A percentile compares a stretch with the other conserved stretches of the same genome.
Evolutionary conservation across 1,140 invertebrate genomes (phyloP).

Genomic region (Planococcus citri): DNA sequence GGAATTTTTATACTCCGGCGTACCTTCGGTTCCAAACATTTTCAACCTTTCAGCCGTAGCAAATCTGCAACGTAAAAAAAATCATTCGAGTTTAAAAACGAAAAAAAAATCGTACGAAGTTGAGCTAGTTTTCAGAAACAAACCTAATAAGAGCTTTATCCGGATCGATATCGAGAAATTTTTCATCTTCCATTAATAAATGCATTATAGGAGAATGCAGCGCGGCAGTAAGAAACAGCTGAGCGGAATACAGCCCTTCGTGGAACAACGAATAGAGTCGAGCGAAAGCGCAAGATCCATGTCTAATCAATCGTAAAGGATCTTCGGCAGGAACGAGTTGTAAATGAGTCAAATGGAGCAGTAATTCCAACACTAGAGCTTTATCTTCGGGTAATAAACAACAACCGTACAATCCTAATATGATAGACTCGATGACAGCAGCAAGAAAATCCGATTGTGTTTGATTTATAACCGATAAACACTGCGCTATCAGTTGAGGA

Average conservation of each 20-base stretch:
- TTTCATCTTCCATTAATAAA: slow-evolving; percentile 84
- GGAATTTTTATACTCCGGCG: slow-evolving; percentile 53
- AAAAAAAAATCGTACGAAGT: neutral
- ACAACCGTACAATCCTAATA: slow-evolving; percentile 72
- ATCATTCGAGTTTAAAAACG: neutral
- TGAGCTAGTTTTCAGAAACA: slow-evolving; percentile 31
- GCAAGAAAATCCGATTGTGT: slow-evolving; percentile 47
- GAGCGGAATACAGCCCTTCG: slow-evolving; percentile 79
- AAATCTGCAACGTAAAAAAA: slow-evolving; percentile 40
- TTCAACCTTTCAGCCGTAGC: slow-evolving; percentile 51
- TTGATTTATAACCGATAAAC: slow-evolving; percentile 65
- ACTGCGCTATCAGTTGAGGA: slow-evolving; percentile 64
- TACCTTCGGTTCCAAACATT: slow-evolving; percentile 58
- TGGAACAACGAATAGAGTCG: slow-evolving; percentile 79
- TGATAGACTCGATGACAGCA: slow-evolving; percentile 52
- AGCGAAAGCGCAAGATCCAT: slow-evolving; percentile 77
- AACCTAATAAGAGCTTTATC: slow-evolving; percentile 60
- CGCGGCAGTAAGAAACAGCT: slow-evolving; percentile 84
- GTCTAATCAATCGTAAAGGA: slow-evolving; percentile 66
- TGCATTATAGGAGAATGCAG: slow-evolving; percentile 83
- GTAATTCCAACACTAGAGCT: slow-evolving; percentile 55
- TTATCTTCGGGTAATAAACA: slow-evolving; percentile 71
- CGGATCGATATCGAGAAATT: slow-evolving; percentile 84
- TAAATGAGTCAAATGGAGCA: slow-evolving; percentile 69
- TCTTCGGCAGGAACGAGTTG: slow-evolving; percentile 70